Conservation (phyloP, 2,888 invertebrate species). For the Chrysotoxum bicinctum region DNA sequence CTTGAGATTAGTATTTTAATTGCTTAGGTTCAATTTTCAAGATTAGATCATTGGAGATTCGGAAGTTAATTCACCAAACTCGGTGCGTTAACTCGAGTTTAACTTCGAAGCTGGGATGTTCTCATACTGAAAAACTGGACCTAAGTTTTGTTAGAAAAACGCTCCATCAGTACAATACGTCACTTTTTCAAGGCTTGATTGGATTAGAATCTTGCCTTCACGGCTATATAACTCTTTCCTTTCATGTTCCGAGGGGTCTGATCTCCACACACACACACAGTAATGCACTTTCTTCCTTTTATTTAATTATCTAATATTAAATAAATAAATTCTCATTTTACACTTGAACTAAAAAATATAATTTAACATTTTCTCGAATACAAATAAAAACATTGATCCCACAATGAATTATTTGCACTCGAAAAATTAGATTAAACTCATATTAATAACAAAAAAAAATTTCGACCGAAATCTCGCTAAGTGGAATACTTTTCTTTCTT, state of each 20-base stretch:
- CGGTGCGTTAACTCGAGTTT: too few relatives aligned
- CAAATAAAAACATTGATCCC: constrained; percentile 54
- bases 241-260: constrained; percentile 67
- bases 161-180: constrained; percentile 23
- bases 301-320: constrained; percentile 63
- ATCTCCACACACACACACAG: constrained; percentile 45
- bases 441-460: constrained; percentile 36
- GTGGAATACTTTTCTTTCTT: constrained; percentile 72
- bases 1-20: neutral
- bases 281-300: constrained; percentile 68
- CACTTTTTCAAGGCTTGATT: constrained; percentile 45
- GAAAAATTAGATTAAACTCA: constrained; percentile 38
- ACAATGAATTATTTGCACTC: constrained; percentile 65
- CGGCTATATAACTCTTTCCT: constrained; percentile 47
- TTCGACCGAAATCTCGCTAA: constrained; percentile 70
- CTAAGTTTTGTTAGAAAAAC: neutral
- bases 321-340: constrained; percentile 61
- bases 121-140: too few relatives aligned
- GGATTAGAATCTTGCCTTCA: constrained; percentile 32
- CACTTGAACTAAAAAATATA: constrained; percentile 36
- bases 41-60: too few relatives aligned
- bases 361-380: constrained; percentile 48
- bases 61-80: too few relatives aligned
- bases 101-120: too few relatives aligned
- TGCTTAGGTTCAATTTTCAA: too few relatives aligned